Evolutionary conservation across 2,888 invertebrate species (phyloP).

Genomic region (Spisula solida): DNA sequence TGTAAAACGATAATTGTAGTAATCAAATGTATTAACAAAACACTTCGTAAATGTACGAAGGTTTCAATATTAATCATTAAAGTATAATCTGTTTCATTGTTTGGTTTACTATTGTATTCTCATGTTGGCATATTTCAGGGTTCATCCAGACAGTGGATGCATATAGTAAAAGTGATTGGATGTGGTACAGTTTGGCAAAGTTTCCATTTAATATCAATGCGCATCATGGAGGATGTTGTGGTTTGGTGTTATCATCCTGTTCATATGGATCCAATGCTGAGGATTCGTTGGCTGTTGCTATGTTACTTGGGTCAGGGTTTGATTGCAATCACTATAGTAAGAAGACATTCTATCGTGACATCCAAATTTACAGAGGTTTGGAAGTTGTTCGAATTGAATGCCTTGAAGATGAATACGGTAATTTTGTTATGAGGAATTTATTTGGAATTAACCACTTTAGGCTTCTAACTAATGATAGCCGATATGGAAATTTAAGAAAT

Average conservation of each 20-base stretch:
- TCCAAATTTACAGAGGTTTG: conserved; percentile 77
- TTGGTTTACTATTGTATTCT: neutral
- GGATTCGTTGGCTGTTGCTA: conserved; percentile 73
- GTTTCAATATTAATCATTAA: too few relatives aligned
- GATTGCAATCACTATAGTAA: conserved; percentile 73
- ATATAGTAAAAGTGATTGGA: conserved; percentile 73
- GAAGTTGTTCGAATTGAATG: conserved; percentile 46
- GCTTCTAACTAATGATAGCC: conserved; percentile 75
- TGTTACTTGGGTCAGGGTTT: conserved; percentile 77
- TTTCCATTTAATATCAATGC: conserved; percentile 76
- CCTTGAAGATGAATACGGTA: conserved; percentile 74
- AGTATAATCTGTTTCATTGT: too few relatives aligned
- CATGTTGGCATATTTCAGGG: conserved; percentile 24
- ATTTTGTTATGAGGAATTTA: conserved; percentile 70
- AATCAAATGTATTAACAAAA: too few relatives aligned
- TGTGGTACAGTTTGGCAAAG: conserved; percentile 71
- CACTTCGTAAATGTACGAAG: too few relatives aligned
- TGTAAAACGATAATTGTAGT: too few relatives aligned
- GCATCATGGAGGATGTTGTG: conserved; percentile 76
- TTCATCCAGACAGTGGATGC: conserved; percentile 53
- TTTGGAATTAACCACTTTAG: conserved; percentile 78
- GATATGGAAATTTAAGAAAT: conserved; percentile 73
- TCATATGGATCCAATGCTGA: conserved; percentile 73
- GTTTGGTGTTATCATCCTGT: conserved; percentile 71
- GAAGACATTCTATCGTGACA: conserved; percentile 58